A percentile compares a stretch with the other conserved stretches of the same genome.
Conservation (phyloP, 2,113 vertebrate genomes). For the Podarcis muralis region DNA sequence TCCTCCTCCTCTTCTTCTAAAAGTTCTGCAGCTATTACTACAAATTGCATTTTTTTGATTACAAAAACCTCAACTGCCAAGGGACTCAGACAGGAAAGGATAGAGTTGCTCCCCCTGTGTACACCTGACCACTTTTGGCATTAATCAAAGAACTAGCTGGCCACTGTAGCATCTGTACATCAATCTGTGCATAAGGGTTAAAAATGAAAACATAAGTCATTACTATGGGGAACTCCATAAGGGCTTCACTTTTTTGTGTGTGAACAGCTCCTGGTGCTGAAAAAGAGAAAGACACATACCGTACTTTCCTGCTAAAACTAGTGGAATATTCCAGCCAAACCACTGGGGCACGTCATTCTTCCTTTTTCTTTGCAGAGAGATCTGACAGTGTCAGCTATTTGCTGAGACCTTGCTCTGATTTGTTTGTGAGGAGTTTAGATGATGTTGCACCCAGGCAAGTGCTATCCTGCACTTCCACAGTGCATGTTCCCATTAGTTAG, state of each 20-base stretch:
- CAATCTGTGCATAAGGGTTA: not conserved
- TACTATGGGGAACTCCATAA: not conserved
- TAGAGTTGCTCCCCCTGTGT: not conserved
- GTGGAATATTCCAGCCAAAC: not conserved
- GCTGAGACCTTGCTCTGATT: no score
- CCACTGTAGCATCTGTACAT: constrained; percentile 33
- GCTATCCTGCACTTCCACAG: no score
- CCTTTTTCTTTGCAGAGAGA: no score
- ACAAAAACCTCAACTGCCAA: not conserved
- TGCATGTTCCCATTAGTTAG: no score
- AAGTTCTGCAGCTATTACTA: not conserved
- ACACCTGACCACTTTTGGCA: not conserved
- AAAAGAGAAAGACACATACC: not conserved
- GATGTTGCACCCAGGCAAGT: no score
- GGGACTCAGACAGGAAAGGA: not conserved
- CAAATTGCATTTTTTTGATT: not conserved
- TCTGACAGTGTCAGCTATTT: no score
- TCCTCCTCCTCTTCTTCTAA: not conserved
- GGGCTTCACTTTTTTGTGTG: not conserved
- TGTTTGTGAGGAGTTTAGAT: no score
- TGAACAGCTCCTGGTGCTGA: constrained; percentile 40
- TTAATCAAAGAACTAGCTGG: constrained; percentile 2
- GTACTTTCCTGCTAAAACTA: not conserved
- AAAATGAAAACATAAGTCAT: not conserved
- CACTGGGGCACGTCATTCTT: no score